Evolutionary conservation across 1,140 invertebrate species (phyloP).

Genomic region (Micrasema minimum): DNA sequence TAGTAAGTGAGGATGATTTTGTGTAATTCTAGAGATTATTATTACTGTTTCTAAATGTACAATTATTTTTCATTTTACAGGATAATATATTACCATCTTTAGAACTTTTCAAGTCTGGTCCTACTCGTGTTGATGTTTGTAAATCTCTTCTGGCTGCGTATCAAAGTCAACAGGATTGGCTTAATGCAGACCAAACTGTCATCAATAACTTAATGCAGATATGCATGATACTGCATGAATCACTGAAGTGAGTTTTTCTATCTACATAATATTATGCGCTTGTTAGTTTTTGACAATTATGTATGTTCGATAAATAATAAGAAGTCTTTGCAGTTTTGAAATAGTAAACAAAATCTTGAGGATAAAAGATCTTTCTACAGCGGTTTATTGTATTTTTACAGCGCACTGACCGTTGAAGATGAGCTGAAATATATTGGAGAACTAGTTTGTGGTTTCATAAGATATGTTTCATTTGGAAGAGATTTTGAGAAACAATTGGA

Average conservation of each 20-base stretch:
- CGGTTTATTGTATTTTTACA: too few species aligned
- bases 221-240: constrained; percentile 90
- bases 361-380: too few species aligned
- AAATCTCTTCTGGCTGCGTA: constrained; percentile 82
- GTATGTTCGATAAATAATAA: too few species aligned
- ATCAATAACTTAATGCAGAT: constrained; percentile 89
- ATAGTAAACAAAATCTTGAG: too few species aligned
- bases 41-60: constrained; percentile 37
- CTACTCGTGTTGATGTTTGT: constrained; percentile 83
- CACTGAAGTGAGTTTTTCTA: constrained; percentile 79
- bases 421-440: constrained; percentile 87
- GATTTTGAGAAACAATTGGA: constrained; percentile 92
- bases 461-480: constrained; percentile 81
- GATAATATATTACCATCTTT: constrained; percentile 91
- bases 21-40: too few species aligned
- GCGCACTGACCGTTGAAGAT: constrained; percentile 92
- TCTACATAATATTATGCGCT: too few species aligned
- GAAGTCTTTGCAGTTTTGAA: too few species aligned
- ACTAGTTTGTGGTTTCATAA: constrained; percentile 84
- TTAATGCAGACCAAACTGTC: constrained; percentile 84
- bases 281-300: too few species aligned
- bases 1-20: constrained; percentile 67
- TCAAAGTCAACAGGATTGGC: constrained; percentile 66
- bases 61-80: constrained; percentile 62
- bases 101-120: constrained; percentile 89